Evolutionary conservation across 2,888 invertebrate species (phyloP).

Genomic region (Chrysolina americana): DNA sequence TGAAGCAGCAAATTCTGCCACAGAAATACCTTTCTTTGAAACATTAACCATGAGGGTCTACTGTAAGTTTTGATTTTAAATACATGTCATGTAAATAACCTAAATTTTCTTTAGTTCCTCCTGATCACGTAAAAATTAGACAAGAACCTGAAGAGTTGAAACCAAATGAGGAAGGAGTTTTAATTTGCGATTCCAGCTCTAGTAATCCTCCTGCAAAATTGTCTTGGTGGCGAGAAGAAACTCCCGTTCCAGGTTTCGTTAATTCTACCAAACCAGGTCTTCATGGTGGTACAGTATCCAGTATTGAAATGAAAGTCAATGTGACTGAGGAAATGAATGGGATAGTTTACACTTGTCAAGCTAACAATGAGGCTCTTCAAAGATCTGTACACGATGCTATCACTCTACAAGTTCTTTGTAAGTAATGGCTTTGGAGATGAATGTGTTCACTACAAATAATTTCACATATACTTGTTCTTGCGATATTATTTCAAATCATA

Average conservation of each 20-base stretch:
- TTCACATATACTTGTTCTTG: neutral
- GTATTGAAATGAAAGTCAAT: constrained; percentile 83
- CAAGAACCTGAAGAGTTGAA: constrained; percentile 85
- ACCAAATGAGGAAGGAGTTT: constrained; percentile 84
- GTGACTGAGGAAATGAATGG: constrained; percentile 89
- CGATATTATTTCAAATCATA: too few relatives aligned
- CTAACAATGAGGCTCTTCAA: constrained; percentile 87
- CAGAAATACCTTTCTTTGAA: constrained; percentile 87
- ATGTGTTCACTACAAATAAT: neutral
- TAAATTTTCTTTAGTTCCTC: constrained; percentile 80
- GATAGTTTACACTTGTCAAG: constrained; percentile 92
- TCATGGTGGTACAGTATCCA: constrained; percentile 90
- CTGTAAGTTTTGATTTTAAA: constrained; percentile 79
- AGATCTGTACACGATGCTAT: constrained; percentile 91
- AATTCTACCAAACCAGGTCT: constrained; percentile 85
- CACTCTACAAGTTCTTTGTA: constrained; percentile 90
- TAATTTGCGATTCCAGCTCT: constrained; percentile 91
- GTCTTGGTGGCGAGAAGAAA: constrained; percentile 93
- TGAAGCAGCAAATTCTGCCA: constrained; percentile 93
- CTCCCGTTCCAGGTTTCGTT: constrained; percentile 81
- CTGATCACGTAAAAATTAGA: constrained; percentile 88
- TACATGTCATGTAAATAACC: neutral
- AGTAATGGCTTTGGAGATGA: constrained; percentile 70
- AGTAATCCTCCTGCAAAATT: constrained; percentile 91
- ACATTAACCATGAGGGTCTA: constrained; percentile 88